Conservation (phyloP, 2,888 invertebrate genomes). For the Diaphora mendica region DNA sequence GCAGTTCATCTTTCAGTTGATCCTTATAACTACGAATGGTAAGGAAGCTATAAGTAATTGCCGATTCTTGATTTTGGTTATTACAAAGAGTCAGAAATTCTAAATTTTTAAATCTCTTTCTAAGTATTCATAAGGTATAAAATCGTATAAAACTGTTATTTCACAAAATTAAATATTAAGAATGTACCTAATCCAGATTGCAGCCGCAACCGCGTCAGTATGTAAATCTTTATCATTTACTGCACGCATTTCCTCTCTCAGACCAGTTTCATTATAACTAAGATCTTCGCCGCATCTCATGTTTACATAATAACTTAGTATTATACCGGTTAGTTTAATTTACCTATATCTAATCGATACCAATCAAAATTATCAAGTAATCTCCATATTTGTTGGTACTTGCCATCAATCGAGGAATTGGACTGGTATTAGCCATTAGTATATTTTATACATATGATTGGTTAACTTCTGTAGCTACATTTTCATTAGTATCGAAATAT, state of each 20-base stretch:
- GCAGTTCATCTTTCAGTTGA: too few relatives aligned
- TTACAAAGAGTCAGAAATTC: not conserved
- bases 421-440: slow-evolving; percentile 42
- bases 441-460: slow-evolving; percentile 44
- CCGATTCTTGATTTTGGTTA: not conserved
- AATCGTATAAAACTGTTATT: slow-evolving; percentile 16
- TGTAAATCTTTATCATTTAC: slow-evolving; percentile 76
- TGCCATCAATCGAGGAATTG: slow-evolving; percentile 39
- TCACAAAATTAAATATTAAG: slow-evolving; percentile 35
- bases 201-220: slow-evolving; percentile 61
- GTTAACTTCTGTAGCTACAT: slow-evolving; percentile 8
- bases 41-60: not conserved
- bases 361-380: slow-evolving; percentile 43
- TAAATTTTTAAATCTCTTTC: not conserved
- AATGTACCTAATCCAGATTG: slow-evolving; percentile 48
- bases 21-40: too few relatives aligned
- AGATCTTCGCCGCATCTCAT: slow-evolving; percentile 51
- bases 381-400: slow-evolving; percentile 42
- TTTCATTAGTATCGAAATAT: not conserved
- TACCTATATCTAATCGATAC: slow-evolving; percentile 40
- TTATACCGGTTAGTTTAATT: slow-evolving; percentile 41
- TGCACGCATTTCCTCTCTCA: slow-evolving; percentile 75
- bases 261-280: slow-evolving; percentile 58
- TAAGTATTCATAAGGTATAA: slow-evolving; percentile 12
- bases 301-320: slow-evolving; percentile 53